A percentile compares a stretch with the other conserved stretches of the same genome.
Evolutionary conservation across 2,113 vertebrate species (phyloP).

Genomic region (Polypterus senegalus): DNA sequence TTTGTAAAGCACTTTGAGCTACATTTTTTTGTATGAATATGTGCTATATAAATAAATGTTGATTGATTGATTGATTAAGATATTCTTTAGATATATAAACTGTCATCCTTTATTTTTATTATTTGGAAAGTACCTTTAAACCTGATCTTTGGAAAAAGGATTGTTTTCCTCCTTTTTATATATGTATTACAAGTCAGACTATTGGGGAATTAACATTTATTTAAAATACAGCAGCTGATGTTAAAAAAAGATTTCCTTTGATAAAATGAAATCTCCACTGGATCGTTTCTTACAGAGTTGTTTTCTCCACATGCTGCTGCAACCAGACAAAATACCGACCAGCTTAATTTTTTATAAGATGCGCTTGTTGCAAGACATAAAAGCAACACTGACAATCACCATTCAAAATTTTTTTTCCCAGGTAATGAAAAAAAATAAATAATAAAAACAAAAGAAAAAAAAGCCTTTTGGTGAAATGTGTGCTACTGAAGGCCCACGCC

Average conservation of each 20-base stretch:
- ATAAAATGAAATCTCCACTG: no score
- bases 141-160: not conserved
- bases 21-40: no score
- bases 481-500: constrained; percentile 51
- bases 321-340: not conserved
- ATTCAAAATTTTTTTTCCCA: not conserved
- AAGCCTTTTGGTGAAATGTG: constrained; percentile 33
- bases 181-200: not conserved
- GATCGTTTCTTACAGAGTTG: no score
- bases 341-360: no score
- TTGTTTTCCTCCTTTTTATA: not conserved
- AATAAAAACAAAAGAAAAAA: constrained; percentile 23
- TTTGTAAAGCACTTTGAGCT: no score
- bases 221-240: not conserved
- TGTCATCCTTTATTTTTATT: no score
- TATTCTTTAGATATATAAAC: no score
- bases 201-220: not conserved
- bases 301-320: not conserved
- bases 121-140: no score
- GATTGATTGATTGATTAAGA: no score
- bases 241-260: no score
- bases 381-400: not conserved
- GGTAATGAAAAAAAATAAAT: not conserved
- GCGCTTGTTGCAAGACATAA: not conserved
- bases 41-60: no score